Percentiles rank a stretch among this genome's conserved stretches.
These are phyloP conservation scores for Ispidina lecontei DNA, from an alignment of 2,797 vertebrate species.

Conservation along the genomic window DNA sequence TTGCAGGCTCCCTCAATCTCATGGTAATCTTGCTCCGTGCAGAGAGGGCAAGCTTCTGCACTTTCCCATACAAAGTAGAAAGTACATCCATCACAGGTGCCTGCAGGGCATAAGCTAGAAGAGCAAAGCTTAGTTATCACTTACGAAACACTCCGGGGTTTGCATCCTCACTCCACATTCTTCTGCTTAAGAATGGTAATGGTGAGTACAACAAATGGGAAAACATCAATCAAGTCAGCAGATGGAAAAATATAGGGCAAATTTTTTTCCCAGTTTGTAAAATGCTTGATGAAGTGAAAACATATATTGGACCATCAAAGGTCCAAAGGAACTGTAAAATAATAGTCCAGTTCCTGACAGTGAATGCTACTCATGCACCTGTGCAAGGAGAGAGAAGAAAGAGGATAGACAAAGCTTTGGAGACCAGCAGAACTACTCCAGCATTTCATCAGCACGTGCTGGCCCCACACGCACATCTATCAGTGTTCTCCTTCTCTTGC, in stretches of 20 bases:
- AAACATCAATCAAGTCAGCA: neutral
- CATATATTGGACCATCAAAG: neutral
- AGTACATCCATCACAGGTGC: slow-evolving; percentile 93
- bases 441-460: fast-evolving
- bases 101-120: slow-evolving; percentile 89
- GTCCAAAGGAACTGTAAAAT: neutral
- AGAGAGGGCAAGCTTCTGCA: slow-evolving; percentile 91
- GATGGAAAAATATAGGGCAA: neutral
- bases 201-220: neutral
- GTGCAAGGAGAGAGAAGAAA: too few relatives aligned
- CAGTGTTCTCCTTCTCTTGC: neutral
- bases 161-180: neutral
- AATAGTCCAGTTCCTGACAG: neutral
- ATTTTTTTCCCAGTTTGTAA: neutral
- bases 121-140: slow-evolving; percentile 8
- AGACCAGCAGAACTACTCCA: neutral
- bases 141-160: neutral
- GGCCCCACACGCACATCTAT: neutral
- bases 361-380: neutral
- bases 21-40: slow-evolving; percentile 90
- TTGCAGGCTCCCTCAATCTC: slow-evolving; percentile 94
- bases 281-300: neutral
- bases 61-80: slow-evolving; percentile 96
- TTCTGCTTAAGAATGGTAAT: neutral
- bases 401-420: neutral